Evolutionary conservation across 2,888 invertebrate genomes (phyloP).

Genomic region (Corythucha ciliata): DNA sequence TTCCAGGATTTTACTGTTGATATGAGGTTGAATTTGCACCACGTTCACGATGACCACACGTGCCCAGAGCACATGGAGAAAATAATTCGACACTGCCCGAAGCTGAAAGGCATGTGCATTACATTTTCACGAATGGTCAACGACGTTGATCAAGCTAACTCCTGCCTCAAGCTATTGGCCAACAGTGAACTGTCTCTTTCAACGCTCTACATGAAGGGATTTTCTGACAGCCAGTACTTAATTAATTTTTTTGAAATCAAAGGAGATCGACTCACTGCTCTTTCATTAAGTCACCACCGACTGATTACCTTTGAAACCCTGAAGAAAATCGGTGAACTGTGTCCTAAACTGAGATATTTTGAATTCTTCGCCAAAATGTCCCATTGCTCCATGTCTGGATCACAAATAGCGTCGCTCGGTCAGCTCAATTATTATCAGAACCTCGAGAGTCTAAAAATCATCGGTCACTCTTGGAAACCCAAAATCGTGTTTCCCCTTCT

Average conservation of each 20-base stretch:
- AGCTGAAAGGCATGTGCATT: conserved; percentile 18
- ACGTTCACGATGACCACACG: conserved; percentile 24
- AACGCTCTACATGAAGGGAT: conserved; percentile 9
- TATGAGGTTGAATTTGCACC: conserved; percentile 11
- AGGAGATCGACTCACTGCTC: conserved; percentile 9
- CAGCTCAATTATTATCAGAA: conserved; percentile 15
- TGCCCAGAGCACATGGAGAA: conserved; percentile 19
- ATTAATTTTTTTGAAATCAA: background rate
- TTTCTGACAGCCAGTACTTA: conserved; percentile 1
- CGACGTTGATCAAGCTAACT: background rate
- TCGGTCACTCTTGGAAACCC: conserved; percentile 4
- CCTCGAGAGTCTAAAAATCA: conserved; percentile 11
- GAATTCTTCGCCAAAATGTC: conserved; percentile 7
- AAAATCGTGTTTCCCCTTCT: background rate
- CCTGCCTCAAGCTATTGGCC: background rate
- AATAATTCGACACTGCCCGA: conserved; percentile 19
- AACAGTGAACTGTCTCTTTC: background rate
- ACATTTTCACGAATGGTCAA: background rate
- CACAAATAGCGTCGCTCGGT: too few species aligned
- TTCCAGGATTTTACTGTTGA: background rate
- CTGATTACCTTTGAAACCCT: too few species aligned
- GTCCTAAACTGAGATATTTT: conserved; percentile 11
- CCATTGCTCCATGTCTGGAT: too few species aligned
- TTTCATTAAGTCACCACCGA: too few species aligned
- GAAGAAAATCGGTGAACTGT: conserved; percentile 4